A percentile compares a stretch with the other conserved stretches of the same genome.
These are phyloP conservation scores for Beroe forskalii DNA, from an alignment of 37 sponge, comb jelly and placozoan genomes.

Conservation along the genomic window DNA sequence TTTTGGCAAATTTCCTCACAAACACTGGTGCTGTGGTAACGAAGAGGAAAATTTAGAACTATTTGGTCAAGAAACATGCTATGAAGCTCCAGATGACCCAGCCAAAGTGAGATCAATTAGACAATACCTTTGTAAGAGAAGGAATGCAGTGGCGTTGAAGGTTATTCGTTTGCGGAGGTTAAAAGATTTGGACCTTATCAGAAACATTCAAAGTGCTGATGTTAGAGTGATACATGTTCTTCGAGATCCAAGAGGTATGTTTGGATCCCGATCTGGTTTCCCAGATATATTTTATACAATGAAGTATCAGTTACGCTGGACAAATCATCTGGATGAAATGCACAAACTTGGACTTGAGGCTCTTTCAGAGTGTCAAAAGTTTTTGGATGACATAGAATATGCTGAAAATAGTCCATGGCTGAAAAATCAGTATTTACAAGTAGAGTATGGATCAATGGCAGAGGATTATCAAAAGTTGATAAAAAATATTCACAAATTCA, in stretches of 20 bases:
- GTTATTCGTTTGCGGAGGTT: not conserved
- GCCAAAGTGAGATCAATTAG: not conserved
- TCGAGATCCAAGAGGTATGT: not conserved
- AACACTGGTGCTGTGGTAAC: not conserved
- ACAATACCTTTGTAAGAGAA: not conserved
- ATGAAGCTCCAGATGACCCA: not conserved
- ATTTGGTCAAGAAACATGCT: not conserved
- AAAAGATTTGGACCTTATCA: not conserved
- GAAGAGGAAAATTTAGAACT: not conserved
- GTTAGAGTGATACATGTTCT: not conserved
- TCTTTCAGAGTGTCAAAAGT: not conserved
- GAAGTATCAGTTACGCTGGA: not conserved
- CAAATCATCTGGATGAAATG: not conserved
- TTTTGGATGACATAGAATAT: not conserved
- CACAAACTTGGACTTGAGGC: not conserved
- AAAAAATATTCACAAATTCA: not conserved
- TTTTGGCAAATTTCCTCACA: not conserved
- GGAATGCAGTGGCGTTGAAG: not conserved
- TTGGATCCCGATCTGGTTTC: not conserved
- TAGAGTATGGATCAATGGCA: not conserved
- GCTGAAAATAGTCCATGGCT: not conserved
- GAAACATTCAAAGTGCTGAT: not conserved
- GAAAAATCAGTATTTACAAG: not conserved
- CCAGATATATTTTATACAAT: not conserved
- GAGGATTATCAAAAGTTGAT: not conserved